These are phyloP conservation scores for Bombus consobrinus DNA, from an alignment of 1,140 invertebrate genomes.

Conservation along the genomic window DNA sequence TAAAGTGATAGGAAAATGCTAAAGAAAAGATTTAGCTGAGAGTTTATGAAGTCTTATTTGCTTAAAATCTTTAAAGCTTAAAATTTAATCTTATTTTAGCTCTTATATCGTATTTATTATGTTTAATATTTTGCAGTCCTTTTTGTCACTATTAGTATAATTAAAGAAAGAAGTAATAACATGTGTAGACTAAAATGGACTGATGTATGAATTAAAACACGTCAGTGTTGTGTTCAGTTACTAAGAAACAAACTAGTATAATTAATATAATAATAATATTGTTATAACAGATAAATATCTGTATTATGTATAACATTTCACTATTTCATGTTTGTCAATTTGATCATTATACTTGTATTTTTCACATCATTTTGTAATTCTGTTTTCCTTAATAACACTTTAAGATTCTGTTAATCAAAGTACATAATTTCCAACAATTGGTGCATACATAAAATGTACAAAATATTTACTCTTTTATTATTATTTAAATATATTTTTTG, in stretches of 20 bases:
- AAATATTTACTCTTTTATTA: not conserved
- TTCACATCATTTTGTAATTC: not conserved
- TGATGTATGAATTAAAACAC: constrained; percentile 5
- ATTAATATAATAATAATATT: constrained; percentile 11
- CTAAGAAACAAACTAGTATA: not conserved
- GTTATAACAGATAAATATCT: constrained; percentile 12
- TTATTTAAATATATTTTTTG: constrained; percentile 11
- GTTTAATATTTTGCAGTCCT: not conserved
- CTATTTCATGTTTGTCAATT: not conserved
- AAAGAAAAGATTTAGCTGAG: not conserved
- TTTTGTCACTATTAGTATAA: constrained; percentile 9
- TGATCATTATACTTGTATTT: constrained; percentile 9
- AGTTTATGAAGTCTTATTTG: not conserved
- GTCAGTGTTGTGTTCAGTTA: constrained; percentile 33
- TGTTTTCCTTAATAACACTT: not conserved
- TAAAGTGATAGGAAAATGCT: not conserved
- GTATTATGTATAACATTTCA: not conserved
- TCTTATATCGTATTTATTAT: not conserved
- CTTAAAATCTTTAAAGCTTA: not conserved
- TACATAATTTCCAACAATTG: not conserved
- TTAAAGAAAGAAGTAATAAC: not conserved
- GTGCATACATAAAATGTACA: not conserved
- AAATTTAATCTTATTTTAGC: constrained; percentile 6
- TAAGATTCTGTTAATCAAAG: not conserved
- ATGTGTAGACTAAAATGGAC: not conserved